Percentiles rank a stretch among this genome's conserved stretches.
These are phyloP conservation scores for Napeogenes sylphis DNA, from an alignment of 2,888 invertebrate species.

Conservation along the genomic window DNA sequence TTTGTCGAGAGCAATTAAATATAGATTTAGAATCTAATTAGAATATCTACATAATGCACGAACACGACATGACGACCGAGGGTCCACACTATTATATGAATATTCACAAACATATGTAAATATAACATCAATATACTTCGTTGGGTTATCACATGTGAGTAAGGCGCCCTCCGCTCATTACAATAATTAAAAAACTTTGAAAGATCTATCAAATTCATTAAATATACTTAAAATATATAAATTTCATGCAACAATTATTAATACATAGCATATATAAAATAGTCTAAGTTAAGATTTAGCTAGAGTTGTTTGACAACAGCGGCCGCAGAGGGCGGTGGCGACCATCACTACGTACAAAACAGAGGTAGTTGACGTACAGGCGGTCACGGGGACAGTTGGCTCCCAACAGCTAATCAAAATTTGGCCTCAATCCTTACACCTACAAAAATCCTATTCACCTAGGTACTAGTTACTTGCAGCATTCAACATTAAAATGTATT, in stretches of 20 bases:
- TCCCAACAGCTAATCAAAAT: constrained; percentile 49
- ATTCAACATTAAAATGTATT: neutral
- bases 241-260: constrained; percentile 2
- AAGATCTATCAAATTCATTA: neutral
- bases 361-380: constrained; percentile 12
- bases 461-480: neutral
- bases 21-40: constrained; percentile 1
- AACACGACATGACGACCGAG: neutral
- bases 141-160: constrained; percentile 38
- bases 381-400: constrained; percentile 9
- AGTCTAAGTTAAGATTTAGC: too few relatives aligned
- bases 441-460: constrained; percentile 1
- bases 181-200: neutral
- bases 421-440: constrained; percentile 49
- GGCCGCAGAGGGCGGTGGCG: neutral
- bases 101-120: neutral
- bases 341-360: constrained; percentile 1
- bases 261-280: neutral
- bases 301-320: too few relatives aligned
- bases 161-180: neutral
- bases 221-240: constrained; percentile 1
- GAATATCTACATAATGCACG: neutral
- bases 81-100: neutral
- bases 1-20: neutral
- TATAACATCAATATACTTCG: constrained; percentile 33